These are phyloP conservation scores for Rhingia rostrata DNA, from an alignment of 2,888 invertebrate genomes.

Conservation along the genomic window DNA sequence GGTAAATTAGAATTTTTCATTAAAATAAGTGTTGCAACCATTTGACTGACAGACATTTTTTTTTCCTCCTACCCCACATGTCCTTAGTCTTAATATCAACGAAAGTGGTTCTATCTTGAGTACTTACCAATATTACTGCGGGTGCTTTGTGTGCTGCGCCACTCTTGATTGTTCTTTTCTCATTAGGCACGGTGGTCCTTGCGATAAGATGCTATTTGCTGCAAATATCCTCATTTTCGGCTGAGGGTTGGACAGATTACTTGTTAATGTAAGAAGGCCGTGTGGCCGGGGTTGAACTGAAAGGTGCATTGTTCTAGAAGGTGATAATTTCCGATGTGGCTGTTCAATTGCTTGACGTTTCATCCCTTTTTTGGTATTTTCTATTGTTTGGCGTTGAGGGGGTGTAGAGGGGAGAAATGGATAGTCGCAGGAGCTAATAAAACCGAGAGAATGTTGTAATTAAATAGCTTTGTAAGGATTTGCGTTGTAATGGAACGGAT, in stretches of 20 bases:
- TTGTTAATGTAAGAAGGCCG: conserved; percentile 59
- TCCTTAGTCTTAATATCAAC: conserved; percentile 68
- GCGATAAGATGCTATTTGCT: conserved; percentile 69
- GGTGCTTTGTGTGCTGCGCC: conserved; percentile 54
- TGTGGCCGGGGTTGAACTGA: conserved; percentile 8
- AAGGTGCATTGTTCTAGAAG: conserved; percentile 74
- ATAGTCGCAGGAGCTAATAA: conserved; percentile 64
- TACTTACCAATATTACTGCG: conserved; percentile 71
- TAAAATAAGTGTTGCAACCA: conserved; percentile 76
- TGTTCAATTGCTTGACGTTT: conserved; percentile 73
- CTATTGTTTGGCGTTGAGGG: conserved; percentile 35
- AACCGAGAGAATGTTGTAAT: conserved; percentile 73
- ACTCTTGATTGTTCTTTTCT: conserved; percentile 73
- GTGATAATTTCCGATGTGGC: conserved; percentile 75
- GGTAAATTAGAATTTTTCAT: conserved; percentile 77
- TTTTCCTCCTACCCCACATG: conserved; percentile 12
- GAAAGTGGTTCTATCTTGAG: conserved; percentile 73
- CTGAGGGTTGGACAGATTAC: conserved; percentile 71
- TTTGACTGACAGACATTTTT: conserved; percentile 74
- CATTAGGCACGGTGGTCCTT: conserved; percentile 73
- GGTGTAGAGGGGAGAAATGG: neutral
- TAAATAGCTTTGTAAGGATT: conserved; percentile 74
- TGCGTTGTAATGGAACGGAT: conserved; percentile 66
- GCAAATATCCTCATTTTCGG: conserved; percentile 53
- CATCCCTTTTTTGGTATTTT: conserved; percentile 62